Evolutionary conservation across 1,140 invertebrate species (phyloP), one percentile per base, ranked within the genome.

Genomic region (Drosophila pachea): DNA sequence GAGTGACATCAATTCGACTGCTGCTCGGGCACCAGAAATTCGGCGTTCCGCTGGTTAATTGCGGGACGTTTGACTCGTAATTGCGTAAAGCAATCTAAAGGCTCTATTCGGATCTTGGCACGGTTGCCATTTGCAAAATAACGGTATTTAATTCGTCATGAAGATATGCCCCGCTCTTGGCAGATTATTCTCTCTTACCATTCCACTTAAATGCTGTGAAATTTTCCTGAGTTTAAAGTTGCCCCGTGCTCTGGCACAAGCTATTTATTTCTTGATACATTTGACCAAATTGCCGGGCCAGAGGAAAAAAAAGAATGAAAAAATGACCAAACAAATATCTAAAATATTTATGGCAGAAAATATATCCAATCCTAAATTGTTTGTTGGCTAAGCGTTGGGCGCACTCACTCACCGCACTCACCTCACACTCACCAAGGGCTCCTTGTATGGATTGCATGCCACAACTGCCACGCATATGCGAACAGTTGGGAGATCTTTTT

Each of bases 1-100:
- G 70, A 82, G 74, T 82, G 74, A 82, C 82, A n/a, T 82, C 74
- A 82, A 74, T 74, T 77, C 49, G 35, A 31, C 16, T 55, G 35
- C 59, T 82, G 78, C 82, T 82, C 74, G 70, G 78, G 69, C 74
- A 16, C 29, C 29, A 65, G 76, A 61, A 68, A 55, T 64, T 48
- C 35, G 43, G 66, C 63, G 60, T 60, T 68, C 64, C 78, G 76
- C 69, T 66, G 63, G 50, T 66, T 82, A 82, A 82, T 82, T 77
- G 65, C 69, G 52, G 52, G 61, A 72, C 62, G 61, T 60, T 61
- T 49, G 61, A 14, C 38, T 56, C 42, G 42, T 73, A 71, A 72
- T 64, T 54, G 31, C 31, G 36, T 48, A 12, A 61, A 68, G 35
- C 22, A 22, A 22, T 22, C 7, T 45, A 52, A 22, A 4, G 36